A percentile compares a stretch with the other conserved stretches of the same genome.
Conservation (phyloP, 2,888 invertebrate species). For the Chorisops tibialis region DNA sequence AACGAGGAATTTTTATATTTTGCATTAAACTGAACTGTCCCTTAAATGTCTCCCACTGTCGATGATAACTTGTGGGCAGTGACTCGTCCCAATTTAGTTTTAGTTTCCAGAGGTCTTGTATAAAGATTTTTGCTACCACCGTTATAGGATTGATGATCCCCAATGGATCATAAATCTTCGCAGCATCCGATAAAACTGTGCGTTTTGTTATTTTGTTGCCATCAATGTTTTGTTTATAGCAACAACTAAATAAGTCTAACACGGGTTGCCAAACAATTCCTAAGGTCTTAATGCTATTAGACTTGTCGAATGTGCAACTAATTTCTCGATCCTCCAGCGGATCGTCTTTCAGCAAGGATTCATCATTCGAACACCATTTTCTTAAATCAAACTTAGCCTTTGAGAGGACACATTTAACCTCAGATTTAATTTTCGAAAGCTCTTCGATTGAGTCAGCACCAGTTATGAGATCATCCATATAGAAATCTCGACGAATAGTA, state of each 20-base stretch:
- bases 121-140: constrained; percentile 28
- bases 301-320: constrained; percentile 1
- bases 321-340: constrained; percentile 7
- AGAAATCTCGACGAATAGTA: constrained; percentile 33
- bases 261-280: constrained; percentile 27
- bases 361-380: constrained; percentile 28
- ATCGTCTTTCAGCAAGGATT: constrained; percentile 16
- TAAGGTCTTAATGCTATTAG: constrained; percentile 24
- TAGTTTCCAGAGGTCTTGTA: constrained; percentile 30
- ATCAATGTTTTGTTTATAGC: too few relatives aligned
- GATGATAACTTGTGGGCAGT: constrained; percentile 6
- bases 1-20: constrained; percentile 24
- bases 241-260: too few relatives aligned
- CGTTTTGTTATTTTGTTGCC: constrained; percentile 29
- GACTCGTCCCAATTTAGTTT: constrained; percentile 30
- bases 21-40: neutral
- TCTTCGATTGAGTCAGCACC: constrained; percentile 9
- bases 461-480: constrained; percentile 37
- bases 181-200: constrained; percentile 20
- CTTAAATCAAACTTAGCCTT: constrained; percentile 1
- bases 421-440: neutral
- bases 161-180: constrained; percentile 31
- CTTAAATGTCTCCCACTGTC: constrained; percentile 20
- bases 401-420: neutral
- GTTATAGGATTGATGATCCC: constrained; percentile 31